Evolutionary conservation across 2,888 invertebrate species (phyloP), one percentile per base, ranked within the genome.

Genomic region (Stenoptilia bipunctidactyla): DNA sequence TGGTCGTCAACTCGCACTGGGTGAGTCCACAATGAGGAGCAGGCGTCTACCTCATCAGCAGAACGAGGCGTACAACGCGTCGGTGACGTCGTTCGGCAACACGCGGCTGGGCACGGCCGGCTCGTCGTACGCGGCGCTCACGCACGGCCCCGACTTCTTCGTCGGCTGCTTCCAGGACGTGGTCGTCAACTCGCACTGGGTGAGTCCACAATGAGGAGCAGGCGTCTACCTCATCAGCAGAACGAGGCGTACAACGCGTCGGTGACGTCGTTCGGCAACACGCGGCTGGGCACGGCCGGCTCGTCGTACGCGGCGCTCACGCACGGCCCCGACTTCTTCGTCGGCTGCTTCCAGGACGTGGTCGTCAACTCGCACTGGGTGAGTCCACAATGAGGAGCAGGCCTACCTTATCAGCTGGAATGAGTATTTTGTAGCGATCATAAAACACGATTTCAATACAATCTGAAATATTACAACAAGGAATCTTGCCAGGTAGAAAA

Each of bases 291-390:
- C 9, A 25, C 9, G 25, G 9, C 25, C 25, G 9, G 9, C 25
- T 6, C 25, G 25, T 5, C 5, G 25, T 5, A 9, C 9, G 5
- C 9, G 9, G 5, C 5, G 5, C 5, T 25, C 25, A 25, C 25
- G 25, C 25, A 25, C 25, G 25, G 25, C 5, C 33, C 12, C 8
- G 3, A 8, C 33, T n/a, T 33, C 9, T 33, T n/a, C 33, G 9
- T 33, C 4, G 33, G 25, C 25, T 25, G 25, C 25, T 25, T 25
- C 25, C 25, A 25, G 25, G 25, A 25, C 25, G 25, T 25, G 25
- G 25, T 25, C 25, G 25, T 25, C 25, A 25, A 25, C 25, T 25
- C 25, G 9, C 25, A 25, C 65, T 92, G 92, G 90, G 91, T 91
- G 44, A 57, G 71, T 61, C 13, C 13, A 4, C 5, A 5, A 25